phyloP scores from a whole-genome alignment of 2,888 invertebrate species.

The Drosophila yooni region DNA sequence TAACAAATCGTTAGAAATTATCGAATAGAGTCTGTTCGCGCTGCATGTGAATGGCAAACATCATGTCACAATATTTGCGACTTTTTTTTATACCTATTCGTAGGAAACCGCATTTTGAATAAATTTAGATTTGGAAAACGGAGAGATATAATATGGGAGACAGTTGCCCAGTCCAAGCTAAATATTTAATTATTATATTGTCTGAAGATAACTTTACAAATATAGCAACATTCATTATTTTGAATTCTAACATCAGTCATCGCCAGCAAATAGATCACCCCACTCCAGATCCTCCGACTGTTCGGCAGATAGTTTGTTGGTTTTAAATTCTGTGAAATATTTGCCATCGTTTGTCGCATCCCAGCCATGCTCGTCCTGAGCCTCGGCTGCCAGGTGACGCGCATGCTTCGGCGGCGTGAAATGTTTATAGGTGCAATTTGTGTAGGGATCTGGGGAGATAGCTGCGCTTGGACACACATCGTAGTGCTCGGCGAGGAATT shows the following conservation, averaged over 20 bases:
- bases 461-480: conserved; percentile 80
- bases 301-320: conserved; percentile 43
- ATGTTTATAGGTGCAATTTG: conserved; percentile 68
- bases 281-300: conserved; percentile 63
- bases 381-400: conserved; percentile 36
- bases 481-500: conserved; percentile 89
- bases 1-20: background rate
- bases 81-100: background rate
- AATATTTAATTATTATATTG: background rate
- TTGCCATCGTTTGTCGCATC: conserved; percentile 69
- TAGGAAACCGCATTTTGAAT: background rate
- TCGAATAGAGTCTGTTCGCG: conserved; percentile 5
- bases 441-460: conserved; percentile 32
- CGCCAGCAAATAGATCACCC: conserved; percentile 67
- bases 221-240: background rate
- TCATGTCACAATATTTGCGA: background rate
- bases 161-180: background rate
- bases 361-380: conserved; percentile 49
- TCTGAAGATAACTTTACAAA: background rate
- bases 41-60: conserved; percentile 4
- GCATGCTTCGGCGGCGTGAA: conserved; percentile 57
- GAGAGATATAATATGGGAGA: background rate
- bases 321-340: conserved; percentile 75
- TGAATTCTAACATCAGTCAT: conserved; percentile 40
- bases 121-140: background rate